These are phyloP conservation scores for Lichenostomus cassidix DNA, from an alignment of 2,113 vertebrate genomes.

Conservation along the genomic window DNA sequence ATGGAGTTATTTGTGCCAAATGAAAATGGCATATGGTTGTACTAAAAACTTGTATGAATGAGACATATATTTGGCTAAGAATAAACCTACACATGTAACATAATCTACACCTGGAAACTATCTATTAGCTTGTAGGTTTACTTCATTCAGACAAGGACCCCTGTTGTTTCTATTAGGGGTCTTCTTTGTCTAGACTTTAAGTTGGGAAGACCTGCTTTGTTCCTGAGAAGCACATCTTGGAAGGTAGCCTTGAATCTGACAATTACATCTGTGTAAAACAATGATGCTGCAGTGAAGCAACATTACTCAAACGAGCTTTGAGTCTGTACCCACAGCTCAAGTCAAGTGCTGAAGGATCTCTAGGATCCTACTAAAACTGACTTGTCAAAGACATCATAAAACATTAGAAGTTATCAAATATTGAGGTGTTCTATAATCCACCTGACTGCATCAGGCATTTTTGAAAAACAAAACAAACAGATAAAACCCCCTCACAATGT, in stretches of 20 bases:
- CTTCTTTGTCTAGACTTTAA: not conserved
- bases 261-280: not conserved
- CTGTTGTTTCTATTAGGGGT: not conserved
- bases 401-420: not conserved
- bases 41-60: not conserved
- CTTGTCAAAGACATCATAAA: not conserved
- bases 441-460: not conserved
- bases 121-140: not conserved
- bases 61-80: not conserved
- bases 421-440: not conserved
- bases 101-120: not conserved
- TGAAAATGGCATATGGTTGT: not conserved
- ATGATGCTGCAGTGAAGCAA: not conserved
- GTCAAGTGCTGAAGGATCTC: not conserved
- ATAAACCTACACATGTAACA: not conserved
- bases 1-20: not conserved
- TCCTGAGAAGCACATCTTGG: not conserved
- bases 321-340: not conserved
- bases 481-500: not conserved
- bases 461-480: not conserved
- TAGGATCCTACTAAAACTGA: not conserved
- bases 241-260: not conserved
- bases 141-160: not conserved
- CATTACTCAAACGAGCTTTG: not conserved
- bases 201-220: not conserved